These are phyloP conservation scores for Suricata suricatta DNA, from an alignment of 2,113 vertebrate genomes.

Conservation along the genomic window DNA sequence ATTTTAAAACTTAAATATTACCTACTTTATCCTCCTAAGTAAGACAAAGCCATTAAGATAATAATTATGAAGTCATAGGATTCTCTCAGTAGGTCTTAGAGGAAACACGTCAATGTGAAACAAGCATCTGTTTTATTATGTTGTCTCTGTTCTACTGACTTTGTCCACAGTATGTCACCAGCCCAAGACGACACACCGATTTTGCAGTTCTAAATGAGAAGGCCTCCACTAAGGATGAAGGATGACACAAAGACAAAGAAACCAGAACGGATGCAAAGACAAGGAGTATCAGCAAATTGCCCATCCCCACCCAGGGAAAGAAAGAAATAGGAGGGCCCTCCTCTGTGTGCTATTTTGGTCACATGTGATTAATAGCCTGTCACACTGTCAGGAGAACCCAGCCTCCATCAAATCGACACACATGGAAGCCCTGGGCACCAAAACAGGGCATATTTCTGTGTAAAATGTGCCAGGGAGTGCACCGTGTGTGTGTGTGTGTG, in stretches of 20 bases:
- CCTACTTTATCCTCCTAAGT: neutral
- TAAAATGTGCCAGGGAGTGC: neutral
- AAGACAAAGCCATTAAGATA: neutral
- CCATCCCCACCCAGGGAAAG: constrained; percentile 23
- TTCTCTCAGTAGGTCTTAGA: neutral
- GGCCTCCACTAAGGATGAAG: neutral
- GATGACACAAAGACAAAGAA: constrained; percentile 57
- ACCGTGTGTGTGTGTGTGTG: too few species aligned
- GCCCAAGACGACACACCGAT: neutral
- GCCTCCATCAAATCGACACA: constrained; percentile 1
- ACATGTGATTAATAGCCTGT: constrained; percentile 70
- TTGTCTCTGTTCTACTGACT: neutral
- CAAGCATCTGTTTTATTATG: neutral
- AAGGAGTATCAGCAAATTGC: constrained; percentile 36
- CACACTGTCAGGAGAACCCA: constrained; percentile 61
- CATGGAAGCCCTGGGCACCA: neutral
- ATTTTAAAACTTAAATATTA: neutral
- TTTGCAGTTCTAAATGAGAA: constrained; percentile 59
- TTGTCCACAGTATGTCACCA: neutral
- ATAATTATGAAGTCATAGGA: neutral
- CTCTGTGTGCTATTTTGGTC: constrained; percentile 72
- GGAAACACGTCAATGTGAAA: neutral
- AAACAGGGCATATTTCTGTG: constrained; percentile 38
- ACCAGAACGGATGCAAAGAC: neutral
- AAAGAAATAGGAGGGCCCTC: constrained; percentile 27